Evolutionary conservation across 1,140 invertebrate genomes (phyloP), one percentile per base, ranked within the genome.

Genomic region (Lepidurus couesii): DNA sequence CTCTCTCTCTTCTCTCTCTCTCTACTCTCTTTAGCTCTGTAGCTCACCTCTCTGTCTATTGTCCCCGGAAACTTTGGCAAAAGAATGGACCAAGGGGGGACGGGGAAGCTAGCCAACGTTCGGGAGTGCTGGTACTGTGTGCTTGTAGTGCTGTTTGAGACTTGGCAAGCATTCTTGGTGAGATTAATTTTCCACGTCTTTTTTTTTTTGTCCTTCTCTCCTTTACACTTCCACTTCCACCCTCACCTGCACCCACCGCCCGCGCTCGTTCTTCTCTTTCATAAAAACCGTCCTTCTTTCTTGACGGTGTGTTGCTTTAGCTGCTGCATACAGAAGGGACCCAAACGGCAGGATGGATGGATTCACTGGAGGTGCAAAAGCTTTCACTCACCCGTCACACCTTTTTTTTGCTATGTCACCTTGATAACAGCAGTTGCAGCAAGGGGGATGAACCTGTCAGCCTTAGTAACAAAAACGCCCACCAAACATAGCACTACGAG

Each of bases 101-200:
- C 53, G 34, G 34, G 34, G 34, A 65, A 65, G n/a, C 53, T 65
- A 65, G 53, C 53, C 53, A 65, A 65, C 53, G 21, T 65, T 65
- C 53, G 53, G 53, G 53, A 65, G 53, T 65, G 53, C 53, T 65
- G 9, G 16, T 34, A 34, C 34, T 34, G 34, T 34, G 34, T 34
- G 34, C 34, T 34, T 34, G 34, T 34, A 34, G 34, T 3, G 34
- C 34, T 34, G 34, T 65, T 21, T 21, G 53, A 65, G 53, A 65
- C 53, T 65, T 65, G 53, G 53, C 53, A 65, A 65, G 53, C 53
- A 65, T 65, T 65, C 53, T 65, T 65, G 16, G 16, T 65, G 53
- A 65, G 53, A 65, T 65, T 65, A 65, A 65, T 65, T 65, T 65
- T 65, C 53, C 53, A 9, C 53, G 53, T 65, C 53, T 65, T 65